Base-by-base conservation (phyloP, 1,140 invertebrate species). In the Cecropterus lyciades region DNA sequence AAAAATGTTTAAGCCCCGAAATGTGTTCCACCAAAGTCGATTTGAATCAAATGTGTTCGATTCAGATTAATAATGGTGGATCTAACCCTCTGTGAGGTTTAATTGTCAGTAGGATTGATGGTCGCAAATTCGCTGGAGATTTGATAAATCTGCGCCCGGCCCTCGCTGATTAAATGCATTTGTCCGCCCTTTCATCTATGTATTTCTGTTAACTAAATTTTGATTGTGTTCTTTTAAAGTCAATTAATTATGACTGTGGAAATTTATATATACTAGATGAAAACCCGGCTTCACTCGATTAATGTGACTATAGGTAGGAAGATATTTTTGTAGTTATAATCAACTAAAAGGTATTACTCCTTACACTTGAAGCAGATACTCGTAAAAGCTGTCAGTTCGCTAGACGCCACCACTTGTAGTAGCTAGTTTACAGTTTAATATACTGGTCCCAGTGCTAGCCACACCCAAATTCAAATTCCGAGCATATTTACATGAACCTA, bases 121-220 rank as follows among this genome's bases (percentile, higher is more conserved):
- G 56, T 59, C 45, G 64, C 62, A 69, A 72, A 68, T 72, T 72
- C 65, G 70, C 70, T 51, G 48, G 67, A 65, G 66, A 65, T 62
- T 53, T 69, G 70, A 72, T 72, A 72, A 69, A 72, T 72, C 56
- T 53, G 56, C 53, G 56, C 15, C 49, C 42, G 33, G 62, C 48
- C 48, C 51, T 62, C 14, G 15, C 62, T 72, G 66, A 72, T 69
- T 68, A 65, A 68, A 16, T 53, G 40, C 37, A 60, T 46, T 59
- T 48, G 46, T 59, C 24, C 11, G 13, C 5, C n/a, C 37, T 24
- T 45, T 17, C 9, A 24, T 24, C 6, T 52, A 52, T 52, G 0
- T 13, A 13, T 43, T 16, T 53, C 14, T 33, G 27, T 15, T 46
- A 20, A n/a, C 24, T 15, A 30, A 52, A 52, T 30, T 53, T n/a